These are phyloP conservation scores for Tapirus terrestris DNA, from an alignment of 2,113 vertebrate genomes.

Conservation along the genomic window DNA sequence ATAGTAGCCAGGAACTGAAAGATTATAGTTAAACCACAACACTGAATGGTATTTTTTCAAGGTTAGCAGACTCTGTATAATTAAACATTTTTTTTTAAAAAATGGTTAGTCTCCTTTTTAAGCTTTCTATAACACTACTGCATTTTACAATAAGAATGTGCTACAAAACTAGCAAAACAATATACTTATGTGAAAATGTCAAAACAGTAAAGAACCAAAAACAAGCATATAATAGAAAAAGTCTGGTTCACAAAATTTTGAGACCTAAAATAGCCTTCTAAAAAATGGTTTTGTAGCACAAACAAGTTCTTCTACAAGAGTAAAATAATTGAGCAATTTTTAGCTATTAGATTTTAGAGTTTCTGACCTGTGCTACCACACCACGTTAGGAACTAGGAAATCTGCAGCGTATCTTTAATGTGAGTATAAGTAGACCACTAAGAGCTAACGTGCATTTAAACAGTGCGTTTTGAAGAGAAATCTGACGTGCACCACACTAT, in stretches of 20 bases:
- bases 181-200: constrained; percentile 29
- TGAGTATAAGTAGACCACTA: background rate
- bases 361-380: background rate
- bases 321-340: constrained; percentile 32
- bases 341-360: background rate
- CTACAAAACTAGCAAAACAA: constrained; percentile 34
- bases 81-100: background rate
- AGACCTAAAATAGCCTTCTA: background rate
- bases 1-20: background rate
- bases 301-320: background rate
- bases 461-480: background rate
- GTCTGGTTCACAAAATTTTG: background rate
- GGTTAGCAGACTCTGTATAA: background rate
- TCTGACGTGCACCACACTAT: background rate
- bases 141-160: constrained; percentile 30
- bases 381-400: background rate
- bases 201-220: constrained; percentile 41
- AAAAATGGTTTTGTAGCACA: background rate
- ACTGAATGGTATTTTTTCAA: background rate
- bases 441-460: background rate
- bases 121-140: background rate
- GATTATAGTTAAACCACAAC: constrained; percentile 10
- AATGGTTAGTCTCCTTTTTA: background rate
- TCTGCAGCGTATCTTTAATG: background rate
- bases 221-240: constrained; percentile 24